Base-by-base conservation (phyloP, 2,113 vertebrate species). In the Struthio camelus region DNA sequence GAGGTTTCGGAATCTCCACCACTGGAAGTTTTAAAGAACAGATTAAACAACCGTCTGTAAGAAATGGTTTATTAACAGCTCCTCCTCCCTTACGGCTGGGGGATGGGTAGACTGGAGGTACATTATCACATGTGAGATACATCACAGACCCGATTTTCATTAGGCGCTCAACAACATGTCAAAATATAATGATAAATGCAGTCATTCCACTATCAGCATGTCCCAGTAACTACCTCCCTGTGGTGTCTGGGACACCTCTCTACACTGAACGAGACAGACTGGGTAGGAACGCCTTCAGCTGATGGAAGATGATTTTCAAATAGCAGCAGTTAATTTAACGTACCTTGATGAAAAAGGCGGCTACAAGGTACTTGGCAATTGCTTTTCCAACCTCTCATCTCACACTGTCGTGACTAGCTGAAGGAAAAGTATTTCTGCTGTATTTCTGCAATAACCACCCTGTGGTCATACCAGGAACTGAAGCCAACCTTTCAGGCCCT, bases 391-490 rank as follows among this genome's bases (percentile, higher is more conserved):
- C 27, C 73, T 77, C 8, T 87, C 62, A 85, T 36, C 50, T 88
- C 89, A 59, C 10, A 58, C 15, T 23, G 54, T 42, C 50, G 77
- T n/a, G 48, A n/a, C 51, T 24, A 59, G 36, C 48, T 66, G 54
- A 77, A 89, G 32, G 71, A 19, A 36, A 36, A 79, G 11, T n/a
- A 28, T 48, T 88, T 85, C 54, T 87, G 27, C 12, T 5, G 2
- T 59, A 14, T 85, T 94, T 81, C 83, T 93, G 23, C 61, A 81
- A 46, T 36, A 84, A 96, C 51, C 69, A 79, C 73, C 85, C 72
- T 69, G 90, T 84, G 95, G 69, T 71, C 69, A 88, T 64, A 56
- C 15, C 1, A 0, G 56, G 85, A 95, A 92, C 59, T 71, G 42
- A 81, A 94, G 38, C 3, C 59, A 81, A 50, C 14, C 65, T 90